These are phyloP conservation scores for Caenorhabditis brenneri DNA, from an alignment of 1,140 invertebrate species.

Conservation along the genomic window DNA sequence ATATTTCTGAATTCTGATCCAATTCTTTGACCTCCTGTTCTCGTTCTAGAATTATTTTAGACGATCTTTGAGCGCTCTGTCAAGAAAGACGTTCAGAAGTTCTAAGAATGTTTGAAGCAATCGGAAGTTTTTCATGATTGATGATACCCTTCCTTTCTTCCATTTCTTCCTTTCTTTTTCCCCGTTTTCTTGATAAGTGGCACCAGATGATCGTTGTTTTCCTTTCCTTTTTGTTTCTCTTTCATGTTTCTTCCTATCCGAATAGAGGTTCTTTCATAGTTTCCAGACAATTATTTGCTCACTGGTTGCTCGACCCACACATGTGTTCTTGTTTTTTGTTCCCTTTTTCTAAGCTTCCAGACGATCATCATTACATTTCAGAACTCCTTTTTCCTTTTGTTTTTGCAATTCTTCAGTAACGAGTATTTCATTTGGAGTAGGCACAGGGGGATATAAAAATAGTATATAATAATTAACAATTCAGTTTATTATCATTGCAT, in stretches of 20 bases:
- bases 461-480: no score
- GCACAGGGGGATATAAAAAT: no score
- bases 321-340: not conserved
- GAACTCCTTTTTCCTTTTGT: not conserved
- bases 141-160: not conserved
- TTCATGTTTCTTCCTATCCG: not conserved
- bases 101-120: not conserved
- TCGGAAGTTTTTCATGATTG: conserved; percentile 7
- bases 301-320: not conserved
- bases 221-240: not conserved
- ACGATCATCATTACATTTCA: not conserved
- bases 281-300: conserved; percentile 3
- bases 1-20: not conserved
- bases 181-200: conserved; percentile 13
- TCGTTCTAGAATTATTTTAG: not conserved
- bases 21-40: not conserved
- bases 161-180: not conserved
- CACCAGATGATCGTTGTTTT: not conserved
- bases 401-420: not conserved
- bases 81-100: not conserved
- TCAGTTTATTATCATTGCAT: no score
- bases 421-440: no score
- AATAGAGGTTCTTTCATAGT: not conserved
- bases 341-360: not conserved
- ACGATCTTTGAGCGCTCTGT: not conserved